These are phyloP conservation scores for Osmoderma eremita DNA, from an alignment of 2,888 invertebrate species.

Conservation along the genomic window DNA sequence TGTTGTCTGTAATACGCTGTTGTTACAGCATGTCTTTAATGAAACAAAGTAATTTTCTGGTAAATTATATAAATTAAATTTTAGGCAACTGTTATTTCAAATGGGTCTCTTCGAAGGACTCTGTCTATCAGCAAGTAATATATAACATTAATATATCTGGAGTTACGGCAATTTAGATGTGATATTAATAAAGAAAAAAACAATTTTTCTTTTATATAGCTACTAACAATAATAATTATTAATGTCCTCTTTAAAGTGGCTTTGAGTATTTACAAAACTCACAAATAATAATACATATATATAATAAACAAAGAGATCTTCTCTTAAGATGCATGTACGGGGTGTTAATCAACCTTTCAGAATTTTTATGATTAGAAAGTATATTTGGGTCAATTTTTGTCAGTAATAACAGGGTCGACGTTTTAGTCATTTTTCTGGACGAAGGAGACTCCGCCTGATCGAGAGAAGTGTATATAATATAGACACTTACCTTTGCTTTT, in stretches of 20 bases:
- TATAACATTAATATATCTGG: conserved; percentile 43
- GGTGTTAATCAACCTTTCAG: too few relatives aligned
- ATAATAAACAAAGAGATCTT: too few relatives aligned
- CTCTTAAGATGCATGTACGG: too few relatives aligned
- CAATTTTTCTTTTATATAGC: conserved; percentile 47
- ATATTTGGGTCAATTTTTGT: too few relatives aligned
- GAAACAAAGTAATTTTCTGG: conserved; percentile 12
- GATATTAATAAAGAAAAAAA: conserved; percentile 51
- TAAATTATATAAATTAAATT: conserved; percentile 17
- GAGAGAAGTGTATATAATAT: too few relatives aligned
- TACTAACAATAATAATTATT: conserved; percentile 41
- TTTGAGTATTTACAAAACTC: conserved; percentile 29
- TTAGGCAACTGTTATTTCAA: conserved; percentile 16
- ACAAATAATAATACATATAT: conserved; percentile 18
- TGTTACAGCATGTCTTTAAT: conserved; percentile 35
- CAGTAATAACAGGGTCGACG: too few relatives aligned
- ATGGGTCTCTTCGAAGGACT: conserved; percentile 10
- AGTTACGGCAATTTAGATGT: conserved; percentile 54
- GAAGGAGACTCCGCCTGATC: too few relatives aligned
- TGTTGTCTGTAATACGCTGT: conserved; percentile 48
- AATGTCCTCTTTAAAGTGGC: conserved; percentile 34
- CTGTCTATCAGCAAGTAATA: background rate
- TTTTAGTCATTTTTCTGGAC: too few relatives aligned
- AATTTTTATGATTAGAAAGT: too few relatives aligned
- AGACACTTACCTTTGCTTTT: too few relatives aligned